A percentile compares a stretch with the other conserved stretches of the same genome.
Conservation (phyloP, 2,797 vertebrate species). For the Semotilus atromaculatus region DNA sequence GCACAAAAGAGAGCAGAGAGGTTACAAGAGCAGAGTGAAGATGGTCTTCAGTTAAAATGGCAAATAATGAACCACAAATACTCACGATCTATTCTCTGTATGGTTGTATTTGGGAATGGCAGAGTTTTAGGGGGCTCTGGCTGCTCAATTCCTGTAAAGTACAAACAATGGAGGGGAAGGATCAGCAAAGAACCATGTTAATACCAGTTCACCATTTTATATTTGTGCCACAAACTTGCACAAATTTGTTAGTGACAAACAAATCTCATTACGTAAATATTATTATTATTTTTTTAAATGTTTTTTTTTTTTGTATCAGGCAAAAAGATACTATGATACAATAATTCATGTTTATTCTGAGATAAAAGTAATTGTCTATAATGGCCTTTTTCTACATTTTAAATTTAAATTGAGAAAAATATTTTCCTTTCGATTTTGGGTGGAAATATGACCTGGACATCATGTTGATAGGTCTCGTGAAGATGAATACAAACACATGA, state of each 20-base stretch:
- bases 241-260: background rate
- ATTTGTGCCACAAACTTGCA: background rate
- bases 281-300: too few species aligned
- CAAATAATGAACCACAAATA: slow-evolving; percentile 35
- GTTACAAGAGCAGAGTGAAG: background rate
- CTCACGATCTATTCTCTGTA: slow-evolving; percentile 81
- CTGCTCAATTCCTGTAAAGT: slow-evolving; percentile 78
- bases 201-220: background rate
- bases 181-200: slow-evolving; percentile 45
- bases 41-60: background rate
- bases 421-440: background rate
- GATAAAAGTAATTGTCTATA: background rate
- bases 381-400: background rate
- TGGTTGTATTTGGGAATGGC: slow-evolving; percentile 76
- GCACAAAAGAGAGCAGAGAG: background rate
- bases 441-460: background rate
- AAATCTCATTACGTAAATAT: background rate
- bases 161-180: slow-evolving; percentile 52
- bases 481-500: background rate
- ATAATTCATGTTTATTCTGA: background rate
- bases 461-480: background rate
- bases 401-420: background rate
- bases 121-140: slow-evolving; percentile 75
- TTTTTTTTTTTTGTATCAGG: background rate
- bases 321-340: background rate